Base-by-base conservation (phyloP, 2,888 invertebrate genomes). In the Trichacis sp. region DNA sequence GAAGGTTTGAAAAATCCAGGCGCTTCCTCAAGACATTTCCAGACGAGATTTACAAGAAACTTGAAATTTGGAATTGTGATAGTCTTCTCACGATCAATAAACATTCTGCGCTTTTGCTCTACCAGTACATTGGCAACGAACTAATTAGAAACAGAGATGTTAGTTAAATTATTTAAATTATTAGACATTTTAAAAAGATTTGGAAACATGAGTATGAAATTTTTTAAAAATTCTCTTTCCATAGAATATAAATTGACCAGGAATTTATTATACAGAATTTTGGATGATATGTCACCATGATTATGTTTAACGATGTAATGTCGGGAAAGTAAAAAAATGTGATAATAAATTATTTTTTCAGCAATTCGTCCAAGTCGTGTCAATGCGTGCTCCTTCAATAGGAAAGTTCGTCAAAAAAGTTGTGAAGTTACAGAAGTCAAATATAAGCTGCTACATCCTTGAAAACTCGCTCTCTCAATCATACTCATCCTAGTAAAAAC, bases 51-150 rank as follows among this genome's bases (percentile, higher is more conserved):
- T 30, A 75, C 11, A 24, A 67, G 15, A 64, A 74, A 58, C 69
- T 77, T 3, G 43, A 53, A 4, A 24, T 50, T 18, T 71, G 61
- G 46, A 45, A 72, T 46, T 56, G 77, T 9, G 68, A 81, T 50
- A 33, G 19, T 1, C 60, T 75, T 9, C 58, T 83, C 17, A 78
- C 69, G 57, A 70, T 83, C 19, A 64, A 45, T 33, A 73, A 77
- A 49, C 82, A 83, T 60, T 73, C 68, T 38, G 81, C 83, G 2
- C 17, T 80, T 30, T 49, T 82, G 43, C 77, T 79, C 3, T 77
- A 77, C 48, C 55, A 81, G 8, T 71, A 48, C 4, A 60, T 57
- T n/a, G 62, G 47, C 11, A 77, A 76, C 17, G 46, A 78, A n/a
- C 14, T 62, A 2, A 73, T 77, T 5, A 61, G 33, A 6, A 73